Evolutionary conservation across 1,140 invertebrate species (phyloP).

Genomic region (Augochlora pura): DNA sequence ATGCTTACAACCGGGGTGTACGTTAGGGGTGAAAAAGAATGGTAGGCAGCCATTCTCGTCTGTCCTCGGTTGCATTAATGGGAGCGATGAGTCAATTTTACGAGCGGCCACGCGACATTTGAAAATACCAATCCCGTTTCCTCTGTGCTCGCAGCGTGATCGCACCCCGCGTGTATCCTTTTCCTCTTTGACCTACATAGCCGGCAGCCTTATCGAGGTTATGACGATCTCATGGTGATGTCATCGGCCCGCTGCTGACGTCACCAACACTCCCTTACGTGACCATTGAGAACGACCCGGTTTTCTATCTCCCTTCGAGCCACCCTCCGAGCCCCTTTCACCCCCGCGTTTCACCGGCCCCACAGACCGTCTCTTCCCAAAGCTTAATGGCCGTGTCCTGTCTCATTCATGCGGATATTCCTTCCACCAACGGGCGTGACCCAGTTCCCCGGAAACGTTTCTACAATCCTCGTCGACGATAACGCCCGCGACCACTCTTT

Average conservation of each 20-base stretch:
- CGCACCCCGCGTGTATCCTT: constrained; percentile 3
- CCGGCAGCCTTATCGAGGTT: constrained; percentile 41
- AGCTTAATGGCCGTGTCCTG: constrained; percentile 74
- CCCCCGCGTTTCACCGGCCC: constrained; percentile 1
- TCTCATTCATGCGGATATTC: constrained; percentile 76
- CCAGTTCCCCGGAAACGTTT: constrained; percentile 32
- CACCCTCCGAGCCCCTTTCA: constrained; percentile 2
- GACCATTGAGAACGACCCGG: constrained; percentile 67
- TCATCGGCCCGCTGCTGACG: constrained; percentile 65
- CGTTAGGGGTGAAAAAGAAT: background rate
- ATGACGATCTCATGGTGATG: constrained; percentile 67
- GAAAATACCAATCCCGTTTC: constrained; percentile 11
- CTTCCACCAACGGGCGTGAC: constrained; percentile 37
- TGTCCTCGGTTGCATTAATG: background rate
- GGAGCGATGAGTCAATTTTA: constrained; percentile 30
- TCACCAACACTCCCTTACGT: constrained; percentile 61
- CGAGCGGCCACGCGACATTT: constrained; percentile 31
- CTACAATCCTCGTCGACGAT: constrained; percentile 16
- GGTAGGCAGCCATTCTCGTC: background rate
- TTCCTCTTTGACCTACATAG: constrained; percentile 50
- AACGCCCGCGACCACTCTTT: background rate
- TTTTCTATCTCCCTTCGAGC: constrained; percentile 54
- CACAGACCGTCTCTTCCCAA: constrained; percentile 42
- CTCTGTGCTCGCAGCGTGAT: background rate
- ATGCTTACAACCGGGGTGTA: too few species aligned